phyloP scores from a whole-genome alignment of 2,113 vertebrate genomes.

The Hippocampus barbouri region DNA sequence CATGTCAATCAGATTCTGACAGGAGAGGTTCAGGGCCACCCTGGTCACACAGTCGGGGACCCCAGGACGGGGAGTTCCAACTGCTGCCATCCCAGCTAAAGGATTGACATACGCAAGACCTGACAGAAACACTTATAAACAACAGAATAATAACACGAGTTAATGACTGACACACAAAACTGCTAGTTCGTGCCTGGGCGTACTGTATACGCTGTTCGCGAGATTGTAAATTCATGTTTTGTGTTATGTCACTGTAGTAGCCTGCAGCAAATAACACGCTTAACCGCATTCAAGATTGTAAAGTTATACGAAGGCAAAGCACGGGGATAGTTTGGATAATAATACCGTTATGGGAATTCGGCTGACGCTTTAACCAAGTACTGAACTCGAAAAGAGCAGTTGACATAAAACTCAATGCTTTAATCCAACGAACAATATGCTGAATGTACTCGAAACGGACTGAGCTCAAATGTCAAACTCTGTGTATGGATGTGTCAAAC shows the following conservation, averaged over 20 bases:
- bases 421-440: not conserved
- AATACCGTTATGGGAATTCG: not conserved
- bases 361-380: no score
- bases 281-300: no score
- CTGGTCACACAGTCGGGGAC: constrained; percentile 76
- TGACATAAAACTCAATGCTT: not conserved
- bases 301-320: not conserved
- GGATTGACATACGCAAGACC: not conserved
- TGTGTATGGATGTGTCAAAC: not conserved
- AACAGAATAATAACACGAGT: not conserved
- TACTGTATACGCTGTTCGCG: not conserved
- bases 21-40: constrained; percentile 81
- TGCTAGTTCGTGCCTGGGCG: not conserved
- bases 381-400: no score
- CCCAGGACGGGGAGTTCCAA: constrained; percentile 30
- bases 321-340: not conserved
- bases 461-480: not conserved
- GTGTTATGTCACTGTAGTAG: not conserved
- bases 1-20: constrained; percentile 83
- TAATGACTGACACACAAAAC: not conserved
- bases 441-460: not conserved
- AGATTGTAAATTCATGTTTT: not conserved
- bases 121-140: constrained; percentile 9
- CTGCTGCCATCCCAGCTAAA: constrained; percentile 41
- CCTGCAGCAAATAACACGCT: not conserved